These are phyloP conservation scores for Cyanocitta stelleri DNA, from an alignment of 2,113 vertebrate genomes.

Conservation along the genomic window DNA sequence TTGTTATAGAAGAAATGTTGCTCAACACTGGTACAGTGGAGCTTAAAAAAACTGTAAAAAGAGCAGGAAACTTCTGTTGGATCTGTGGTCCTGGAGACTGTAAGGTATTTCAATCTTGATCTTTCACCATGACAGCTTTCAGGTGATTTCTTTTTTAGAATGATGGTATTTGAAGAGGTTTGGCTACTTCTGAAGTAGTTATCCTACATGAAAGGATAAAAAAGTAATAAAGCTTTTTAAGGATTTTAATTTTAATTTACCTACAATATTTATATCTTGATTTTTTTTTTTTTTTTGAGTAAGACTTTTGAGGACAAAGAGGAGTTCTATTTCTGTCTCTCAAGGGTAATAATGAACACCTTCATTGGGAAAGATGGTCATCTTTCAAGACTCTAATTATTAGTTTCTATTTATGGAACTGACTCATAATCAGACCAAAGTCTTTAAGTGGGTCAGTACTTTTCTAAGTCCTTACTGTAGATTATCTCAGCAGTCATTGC, in stretches of 20 bases:
- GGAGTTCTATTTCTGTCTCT: neutral
- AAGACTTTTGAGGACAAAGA: neutral
- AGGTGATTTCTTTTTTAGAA: neutral
- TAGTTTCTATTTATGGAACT: neutral
- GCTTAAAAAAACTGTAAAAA: neutral
- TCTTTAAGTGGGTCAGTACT: neutral
- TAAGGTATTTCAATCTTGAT: neutral
- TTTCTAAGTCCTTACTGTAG: neutral
- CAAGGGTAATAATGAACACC: neutral
- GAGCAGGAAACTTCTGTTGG: neutral
- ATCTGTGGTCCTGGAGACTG: neutral
- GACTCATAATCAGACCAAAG: neutral
- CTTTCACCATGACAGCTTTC: neutral
- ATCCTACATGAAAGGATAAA: neutral
- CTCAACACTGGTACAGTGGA: neutral
- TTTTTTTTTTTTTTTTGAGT: neutral
- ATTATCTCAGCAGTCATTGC: neutral
- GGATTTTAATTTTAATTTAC: neutral
- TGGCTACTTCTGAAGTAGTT: neutral
- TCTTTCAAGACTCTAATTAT: neutral
- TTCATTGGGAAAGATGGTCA: neutral
- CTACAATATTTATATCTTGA: neutral
- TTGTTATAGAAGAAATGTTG: neutral
- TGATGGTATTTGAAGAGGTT: neutral
- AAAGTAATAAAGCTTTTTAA: neutral